Base-by-base conservation (phyloP, 2,888 invertebrate species). In the Thereva unica region DNA sequence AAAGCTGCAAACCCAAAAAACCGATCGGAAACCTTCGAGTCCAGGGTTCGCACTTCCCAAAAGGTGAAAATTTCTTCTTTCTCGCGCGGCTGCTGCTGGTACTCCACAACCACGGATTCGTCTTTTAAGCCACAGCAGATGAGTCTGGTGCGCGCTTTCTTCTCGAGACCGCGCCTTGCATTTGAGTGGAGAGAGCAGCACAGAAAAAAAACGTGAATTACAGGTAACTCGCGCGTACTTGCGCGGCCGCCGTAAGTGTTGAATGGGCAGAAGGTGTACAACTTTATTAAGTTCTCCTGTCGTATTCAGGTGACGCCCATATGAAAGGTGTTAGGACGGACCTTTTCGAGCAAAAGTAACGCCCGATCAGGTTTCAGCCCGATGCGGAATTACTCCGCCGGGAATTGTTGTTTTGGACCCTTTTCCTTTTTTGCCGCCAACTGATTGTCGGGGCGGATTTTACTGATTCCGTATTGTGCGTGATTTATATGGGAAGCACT, bases 201-300 rank as follows among this genome's bases (percentile, higher is more conserved):
- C 6, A 4, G 9, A 50, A 61, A 61, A 61, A 50, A 49, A 41
- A 40, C 37, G 50, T 40, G 9, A 23, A 23, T 23, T 23, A 23
- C 23, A 23, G 23, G 23, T 23, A 23, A 23, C 23, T 23, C 23
- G 23, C 41, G 50, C 50, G 40, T 23, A n/a, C 6, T 12, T 41
- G 54, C 55, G 40, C 23, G 41, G 23, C 38, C 5, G 61, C 23
- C 23, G 23, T 4, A 61, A 61, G 40, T 23, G 34, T 23, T 38
- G 50, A 61, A 50, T 61, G 61, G 50, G 50, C 61, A 23, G 61
- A 61, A 61, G 61, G 61, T 50, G 61, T 49, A 61, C 38, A 50
- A 61, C 61, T 61, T 61, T 61, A 61, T 61, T 61, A 61, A 50
- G 61, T 61, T 50, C 49, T 41, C 61, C 61, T 61, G 61, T 61